Evolutionary conservation across 1,140 invertebrate species (phyloP), one percentile per base, ranked within the genome.

Genomic region (Diorhabda sublineata): DNA sequence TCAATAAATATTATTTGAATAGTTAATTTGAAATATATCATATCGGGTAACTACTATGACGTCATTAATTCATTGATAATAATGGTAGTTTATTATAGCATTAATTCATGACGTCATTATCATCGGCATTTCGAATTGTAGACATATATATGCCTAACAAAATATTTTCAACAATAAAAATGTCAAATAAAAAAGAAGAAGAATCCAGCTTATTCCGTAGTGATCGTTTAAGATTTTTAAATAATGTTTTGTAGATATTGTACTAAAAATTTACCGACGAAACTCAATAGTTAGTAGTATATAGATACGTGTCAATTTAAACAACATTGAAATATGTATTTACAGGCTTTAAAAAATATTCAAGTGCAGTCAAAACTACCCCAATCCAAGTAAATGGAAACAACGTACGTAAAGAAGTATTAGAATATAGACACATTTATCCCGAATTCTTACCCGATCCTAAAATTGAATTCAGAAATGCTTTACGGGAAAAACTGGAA

Each of bases 391-490:
- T n/a, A 43, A 60, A 45, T 45, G 26, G 57, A 42, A 11, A 5
- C 0, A 73, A 71, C 57, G 3, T 69, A 2, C 67, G 61, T 41
- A 79, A 75, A 61, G 75, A 72, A 68, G 44, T 76, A 42, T 26
- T 73, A 2, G 83, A 89, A 63, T 89, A 85, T 75, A 87, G 96
- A 77, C 90, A 90, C 81, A 83, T 91, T 45, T 98, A 97, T 83
- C 95, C 95, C 4, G 97, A 99, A 84, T 98, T 99, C 85, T 81
- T 99, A 60, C 96, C 96, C 3, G 90, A 94, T 81, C 93, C 94
- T 0, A 89, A 91, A 71, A 83, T 88, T 6, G 82, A 89, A 78
- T 89, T 87, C 78, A 82, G 97, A 70, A 96, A 99, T 83, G 74
- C 82, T 26, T 76, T 98, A 0, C 83, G 89, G 71, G 97, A 99